Evolutionary conservation across 2,797 vertebrate species (phyloP).

Genomic region (Alca torda): DNA sequence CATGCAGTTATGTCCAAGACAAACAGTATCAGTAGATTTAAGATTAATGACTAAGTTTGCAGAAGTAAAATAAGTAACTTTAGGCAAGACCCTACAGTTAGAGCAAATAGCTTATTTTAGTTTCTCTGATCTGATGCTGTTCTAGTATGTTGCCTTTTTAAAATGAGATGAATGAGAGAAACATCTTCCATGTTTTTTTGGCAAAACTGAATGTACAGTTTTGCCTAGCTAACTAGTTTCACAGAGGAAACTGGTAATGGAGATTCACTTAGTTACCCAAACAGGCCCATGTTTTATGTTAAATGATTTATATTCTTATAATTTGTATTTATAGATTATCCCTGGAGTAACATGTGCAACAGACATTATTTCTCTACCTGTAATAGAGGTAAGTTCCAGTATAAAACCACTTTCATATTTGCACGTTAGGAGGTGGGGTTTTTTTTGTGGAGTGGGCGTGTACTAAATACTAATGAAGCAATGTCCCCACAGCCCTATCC

Average conservation of each 20-base stretch:
- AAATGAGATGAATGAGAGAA: background rate
- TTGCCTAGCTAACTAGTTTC: background rate
- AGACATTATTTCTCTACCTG: conserved; percentile 81
- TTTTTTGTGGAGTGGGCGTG: background rate
- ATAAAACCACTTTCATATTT: background rate
- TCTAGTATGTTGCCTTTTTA: background rate
- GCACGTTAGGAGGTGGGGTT: background rate
- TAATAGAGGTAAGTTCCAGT: conserved; percentile 82
- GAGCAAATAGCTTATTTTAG: background rate
- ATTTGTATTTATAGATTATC: conserved; percentile 74
- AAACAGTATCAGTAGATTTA: background rate
- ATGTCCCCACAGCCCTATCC: background rate
- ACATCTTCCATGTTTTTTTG: background rate
- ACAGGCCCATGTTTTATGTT: background rate
- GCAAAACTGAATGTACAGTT: background rate
- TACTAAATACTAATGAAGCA: background rate
- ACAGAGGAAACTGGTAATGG: background rate
- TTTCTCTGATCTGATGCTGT: background rate
- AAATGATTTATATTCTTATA: background rate
- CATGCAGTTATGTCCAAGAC: background rate
- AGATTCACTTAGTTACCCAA: background rate
- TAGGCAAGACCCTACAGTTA: background rate
- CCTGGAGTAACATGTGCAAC: conserved; percentile 85
- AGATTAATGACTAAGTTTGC: background rate
- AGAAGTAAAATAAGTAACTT: background rate